Evolutionary conservation across 2,113 vertebrate species (phyloP).

Genomic region (Ivindomyrus marchei): DNA sequence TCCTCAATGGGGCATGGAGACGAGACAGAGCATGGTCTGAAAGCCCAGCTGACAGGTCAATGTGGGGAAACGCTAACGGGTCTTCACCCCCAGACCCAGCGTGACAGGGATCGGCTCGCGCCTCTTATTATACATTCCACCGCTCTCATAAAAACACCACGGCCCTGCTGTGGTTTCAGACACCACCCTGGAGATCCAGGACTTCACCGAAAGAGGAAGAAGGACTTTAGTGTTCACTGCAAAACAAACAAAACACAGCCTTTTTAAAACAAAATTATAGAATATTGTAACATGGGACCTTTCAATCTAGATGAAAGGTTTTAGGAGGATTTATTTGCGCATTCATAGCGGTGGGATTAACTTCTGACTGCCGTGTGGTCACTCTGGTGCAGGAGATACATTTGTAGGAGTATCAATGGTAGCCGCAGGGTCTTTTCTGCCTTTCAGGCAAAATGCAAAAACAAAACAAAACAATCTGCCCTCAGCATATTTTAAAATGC

Average conservation of each 20-base stretch:
- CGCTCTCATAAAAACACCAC: slow-evolving; percentile 3
- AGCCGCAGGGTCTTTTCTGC: neutral
- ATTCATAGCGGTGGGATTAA: neutral
- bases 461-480: neutral
- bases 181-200: slow-evolving; percentile 5
- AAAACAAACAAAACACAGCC: slow-evolving; percentile 16
- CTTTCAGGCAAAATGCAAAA: neutral
- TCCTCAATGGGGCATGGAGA: neutral
- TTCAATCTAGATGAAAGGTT: slow-evolving; percentile 16
- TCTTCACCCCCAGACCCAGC: neutral
- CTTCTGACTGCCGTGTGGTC: neutral
- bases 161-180: slow-evolving; percentile 3
- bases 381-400: neutral
- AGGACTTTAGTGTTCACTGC: slow-evolving; percentile 11
- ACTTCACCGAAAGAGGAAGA: slow-evolving; percentile 13
- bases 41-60: slow-evolving; percentile 3
- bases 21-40: neutral
- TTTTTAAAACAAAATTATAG: slow-evolving; percentile 18
- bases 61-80: neutral
- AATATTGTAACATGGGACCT: neutral
- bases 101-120: neutral
- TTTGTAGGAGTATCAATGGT: neutral
- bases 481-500: neutral
- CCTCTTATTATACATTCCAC: slow-evolving; percentile 10
- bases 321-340: slow-evolving; percentile 2